Conservation (phyloP, 2,797 vertebrate genomes). For the Pangasius mekongensis region DNA sequence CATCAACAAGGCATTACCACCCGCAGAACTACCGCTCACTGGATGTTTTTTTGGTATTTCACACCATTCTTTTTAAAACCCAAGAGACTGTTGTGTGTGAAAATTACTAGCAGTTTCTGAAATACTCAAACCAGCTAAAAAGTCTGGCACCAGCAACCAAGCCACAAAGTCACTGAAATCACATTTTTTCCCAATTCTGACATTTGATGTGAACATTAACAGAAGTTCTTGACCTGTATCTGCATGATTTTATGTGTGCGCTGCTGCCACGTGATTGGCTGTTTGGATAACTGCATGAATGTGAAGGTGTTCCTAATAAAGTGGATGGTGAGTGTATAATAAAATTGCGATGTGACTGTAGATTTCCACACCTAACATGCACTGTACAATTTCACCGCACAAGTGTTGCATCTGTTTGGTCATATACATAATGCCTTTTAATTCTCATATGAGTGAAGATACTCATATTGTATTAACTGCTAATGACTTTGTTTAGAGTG, state of each 20-base stretch:
- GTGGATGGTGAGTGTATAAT: neutral
- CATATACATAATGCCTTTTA: neutral
- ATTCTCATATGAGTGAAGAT: neutral
- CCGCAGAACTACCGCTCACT: neutral
- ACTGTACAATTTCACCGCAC: too few species aligned
- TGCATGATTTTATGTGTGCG: neutral
- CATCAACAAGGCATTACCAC: neutral
- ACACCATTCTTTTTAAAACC: neutral
- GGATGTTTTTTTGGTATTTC: neutral
- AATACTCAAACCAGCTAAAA: neutral
- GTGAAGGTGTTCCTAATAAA: conserved; percentile 5
- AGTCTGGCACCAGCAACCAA: neutral
- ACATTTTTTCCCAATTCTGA: neutral
- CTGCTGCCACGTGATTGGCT: neutral
- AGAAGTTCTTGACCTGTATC: neutral
- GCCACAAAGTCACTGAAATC: neutral
- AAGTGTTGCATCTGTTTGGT: neutral
- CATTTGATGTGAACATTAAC: neutral
- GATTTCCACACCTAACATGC: neutral
- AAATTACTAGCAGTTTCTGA: neutral
- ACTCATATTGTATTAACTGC: neutral
- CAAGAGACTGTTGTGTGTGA: neutral
- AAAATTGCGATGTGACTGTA: neutral
- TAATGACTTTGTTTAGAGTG: neutral
- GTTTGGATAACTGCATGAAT: neutral